Percentiles rank a stretch among this genome's conserved stretches.
These are phyloP conservation scores for Semnornis frantzii DNA, from an alignment of 2,113 vertebrate species.

Conservation along the genomic window DNA sequence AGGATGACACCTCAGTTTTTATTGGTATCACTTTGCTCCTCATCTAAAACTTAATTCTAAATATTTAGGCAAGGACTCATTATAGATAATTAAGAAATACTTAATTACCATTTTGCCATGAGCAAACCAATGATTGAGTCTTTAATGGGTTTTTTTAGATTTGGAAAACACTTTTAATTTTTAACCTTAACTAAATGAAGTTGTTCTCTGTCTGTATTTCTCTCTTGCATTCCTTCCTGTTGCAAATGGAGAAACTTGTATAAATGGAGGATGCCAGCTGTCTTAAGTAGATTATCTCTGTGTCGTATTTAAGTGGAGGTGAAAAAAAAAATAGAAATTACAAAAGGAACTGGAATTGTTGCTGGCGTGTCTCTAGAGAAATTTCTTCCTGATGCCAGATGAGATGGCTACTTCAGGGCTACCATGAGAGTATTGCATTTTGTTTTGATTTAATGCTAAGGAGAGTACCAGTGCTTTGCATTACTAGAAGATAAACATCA, in stretches of 20 bases:
- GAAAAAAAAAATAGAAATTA: background rate
- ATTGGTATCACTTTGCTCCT: conserved; percentile 30
- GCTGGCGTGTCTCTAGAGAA: background rate
- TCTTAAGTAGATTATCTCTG: background rate
- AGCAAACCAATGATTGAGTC: background rate
- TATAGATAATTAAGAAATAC: conserved; percentile 37
- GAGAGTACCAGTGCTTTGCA: background rate
- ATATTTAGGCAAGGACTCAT: conserved; percentile 44
- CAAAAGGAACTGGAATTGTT: background rate
- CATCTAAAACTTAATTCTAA: conserved; percentile 29
- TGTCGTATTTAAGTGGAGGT: background rate
- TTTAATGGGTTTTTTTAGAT: background rate
- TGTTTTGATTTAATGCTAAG: background rate
- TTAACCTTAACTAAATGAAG: background rate
- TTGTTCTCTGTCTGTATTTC: background rate
- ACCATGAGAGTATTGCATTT: background rate
- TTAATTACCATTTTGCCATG: conserved; percentile 55
- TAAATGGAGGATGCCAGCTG: background rate
- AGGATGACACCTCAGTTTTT: conserved; percentile 28
- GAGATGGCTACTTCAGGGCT: background rate
- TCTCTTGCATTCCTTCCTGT: background rate
- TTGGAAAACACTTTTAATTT: background rate
- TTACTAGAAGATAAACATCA: background rate
- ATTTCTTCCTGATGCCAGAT: background rate
- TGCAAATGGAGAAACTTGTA: background rate